Evolutionary conservation across 2,888 invertebrate species (phyloP).

Genomic region (Drosophila melanosoma): DNA sequence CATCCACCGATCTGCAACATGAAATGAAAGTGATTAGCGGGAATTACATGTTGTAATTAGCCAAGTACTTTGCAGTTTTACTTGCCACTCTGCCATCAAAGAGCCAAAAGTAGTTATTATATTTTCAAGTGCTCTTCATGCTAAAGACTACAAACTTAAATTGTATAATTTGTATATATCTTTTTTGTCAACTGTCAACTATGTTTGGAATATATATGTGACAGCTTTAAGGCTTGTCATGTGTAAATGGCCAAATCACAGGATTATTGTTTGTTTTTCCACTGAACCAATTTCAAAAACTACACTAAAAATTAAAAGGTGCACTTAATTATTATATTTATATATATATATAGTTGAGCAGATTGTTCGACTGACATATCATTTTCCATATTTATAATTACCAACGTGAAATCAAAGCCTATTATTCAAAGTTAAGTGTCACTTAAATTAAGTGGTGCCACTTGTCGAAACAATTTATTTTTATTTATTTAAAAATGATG

Average conservation of each 20-base stretch:
- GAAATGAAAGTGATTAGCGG: conserved; percentile 44
- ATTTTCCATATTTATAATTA: not conserved
- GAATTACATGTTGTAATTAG: not conserved
- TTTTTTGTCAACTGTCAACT: not conserved
- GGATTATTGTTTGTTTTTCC: not conserved
- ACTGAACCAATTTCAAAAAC: not conserved
- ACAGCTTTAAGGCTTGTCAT: not conserved
- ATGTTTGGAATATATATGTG: not conserved
- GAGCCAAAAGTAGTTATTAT: not conserved
- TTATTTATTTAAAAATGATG: not conserved
- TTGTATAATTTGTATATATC: no score
- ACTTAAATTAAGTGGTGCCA: not conserved
- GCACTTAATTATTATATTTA: not conserved
- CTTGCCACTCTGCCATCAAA: not conserved
- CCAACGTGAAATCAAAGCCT: not conserved
- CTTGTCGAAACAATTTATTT: not conserved
- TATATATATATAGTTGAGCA: not conserved
- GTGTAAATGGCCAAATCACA: not conserved
- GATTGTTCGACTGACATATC: not conserved
- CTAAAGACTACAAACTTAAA: not conserved
- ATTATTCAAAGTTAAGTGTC: not conserved
- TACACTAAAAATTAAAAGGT: not conserved
- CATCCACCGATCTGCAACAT: not conserved
- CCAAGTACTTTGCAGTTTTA: not conserved
- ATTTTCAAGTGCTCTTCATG: not conserved